Conservation (phyloP, 1,140 invertebrate genomes). For the Rhopalosiphum padi region DNA sequence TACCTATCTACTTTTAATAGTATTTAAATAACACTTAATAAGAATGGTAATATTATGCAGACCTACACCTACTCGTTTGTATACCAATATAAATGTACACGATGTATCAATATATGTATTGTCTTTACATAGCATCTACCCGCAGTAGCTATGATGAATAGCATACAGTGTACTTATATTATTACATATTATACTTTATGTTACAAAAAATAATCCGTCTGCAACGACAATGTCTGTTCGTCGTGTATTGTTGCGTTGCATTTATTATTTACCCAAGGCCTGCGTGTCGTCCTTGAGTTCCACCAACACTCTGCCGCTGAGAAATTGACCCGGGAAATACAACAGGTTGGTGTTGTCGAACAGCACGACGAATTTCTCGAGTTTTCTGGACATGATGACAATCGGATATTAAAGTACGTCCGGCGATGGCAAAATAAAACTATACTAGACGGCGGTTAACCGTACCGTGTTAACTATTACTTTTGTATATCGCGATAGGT, state of each 20-base stretch:
- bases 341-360: constrained; percentile 92
- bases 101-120: not conserved
- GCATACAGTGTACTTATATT: not conserved
- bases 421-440: not conserved
- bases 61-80: not conserved
- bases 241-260: not conserved
- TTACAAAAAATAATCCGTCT: not conserved
- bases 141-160: not conserved
- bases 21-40: not conserved
- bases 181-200: not conserved
- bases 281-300: constrained; percentile 92
- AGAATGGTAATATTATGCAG: not conserved
- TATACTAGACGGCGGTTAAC: not conserved
- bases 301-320: constrained; percentile 88
- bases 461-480: not conserved
- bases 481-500: not conserved
- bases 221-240: not conserved
- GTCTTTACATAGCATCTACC: not conserved
- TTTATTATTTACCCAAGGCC: constrained; percentile 72
- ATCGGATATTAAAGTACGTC: not conserved
- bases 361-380: constrained; percentile 90
- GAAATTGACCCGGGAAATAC: constrained; percentile 91
- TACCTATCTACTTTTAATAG: not conserved
- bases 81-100: not conserved
- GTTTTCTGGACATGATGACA: constrained; percentile 77